Evolutionary conservation across 2,113 vertebrate genomes (phyloP), one percentile per base, ranked within the genome.

Genomic region (Eonycteris spelaea): DNA sequence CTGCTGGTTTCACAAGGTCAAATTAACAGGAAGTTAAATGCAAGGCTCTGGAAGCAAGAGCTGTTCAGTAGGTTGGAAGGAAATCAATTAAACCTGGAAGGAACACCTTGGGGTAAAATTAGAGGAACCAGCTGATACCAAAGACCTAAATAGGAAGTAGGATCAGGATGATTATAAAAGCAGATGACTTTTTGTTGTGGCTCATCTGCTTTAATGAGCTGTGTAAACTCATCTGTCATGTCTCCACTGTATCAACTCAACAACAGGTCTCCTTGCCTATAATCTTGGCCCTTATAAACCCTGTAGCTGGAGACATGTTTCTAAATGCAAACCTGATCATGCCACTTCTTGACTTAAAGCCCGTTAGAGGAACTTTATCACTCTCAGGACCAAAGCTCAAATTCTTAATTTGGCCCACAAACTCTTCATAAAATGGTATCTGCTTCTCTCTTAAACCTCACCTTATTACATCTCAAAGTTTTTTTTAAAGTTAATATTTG

Each of bases 41-140:
- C 21, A 92, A 95, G 73, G 38, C 33, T 96, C 77, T 43, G 92
- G 86, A 95, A 84, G 45, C 73, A 92, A 92, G 70, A 95, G 18
- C 57, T 84, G 9, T 80, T 86, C 15, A 48, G 75, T n/a, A 78
- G 53, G 48, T 88, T 96, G 80, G 84, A 87, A 87, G 33, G 40
- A 92, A 97, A 85, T 92, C 57, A 92, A 90, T 88, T 87, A 92
- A 95, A 90, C 67, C 53, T 71, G 80, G 45, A 96, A 86, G 43
- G 48, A 89, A 67, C 13, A 10, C 59, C 30, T 95, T 73, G 59
- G 7, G 16, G 38, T 89, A 35, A 86, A 95, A 95, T 95, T 73
- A 85, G 73, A 92, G 16, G 48, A 90, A 92, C 38, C 53, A 94
- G 88, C 63, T 91, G 80, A 97, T 26, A 77, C 35, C 35, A 86